These are phyloP conservation scores for Acanthis flammea DNA, from an alignment of 2,797 vertebrate genomes.

Conservation along the genomic window DNA sequence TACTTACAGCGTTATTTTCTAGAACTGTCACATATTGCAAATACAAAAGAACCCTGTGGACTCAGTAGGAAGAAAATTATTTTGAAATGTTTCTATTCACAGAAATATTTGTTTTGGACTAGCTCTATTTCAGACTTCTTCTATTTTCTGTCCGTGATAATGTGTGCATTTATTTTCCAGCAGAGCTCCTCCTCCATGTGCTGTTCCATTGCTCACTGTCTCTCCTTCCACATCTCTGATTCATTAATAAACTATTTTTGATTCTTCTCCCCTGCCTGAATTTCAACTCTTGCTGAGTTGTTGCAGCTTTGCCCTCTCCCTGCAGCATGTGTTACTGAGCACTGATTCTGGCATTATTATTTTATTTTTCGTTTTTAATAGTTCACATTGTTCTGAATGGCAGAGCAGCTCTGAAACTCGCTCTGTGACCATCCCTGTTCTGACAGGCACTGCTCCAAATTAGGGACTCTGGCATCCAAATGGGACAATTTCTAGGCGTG, in stretches of 20 bases:
- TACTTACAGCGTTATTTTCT: not conserved
- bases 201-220: constrained; percentile 25
- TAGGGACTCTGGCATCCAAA: not conserved
- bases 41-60: not conserved
- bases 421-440: not conserved
- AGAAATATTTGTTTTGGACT: constrained; percentile 6
- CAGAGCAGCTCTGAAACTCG: not conserved
- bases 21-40: not conserved
- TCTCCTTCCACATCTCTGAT: not conserved
- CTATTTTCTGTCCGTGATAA: not conserved
- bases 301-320: not conserved
- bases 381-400: not conserved
- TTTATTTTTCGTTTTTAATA: not conserved
- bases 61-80: not conserved
- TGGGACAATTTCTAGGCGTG: constrained; percentile 19
- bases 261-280: not conserved
- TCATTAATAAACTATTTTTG: constrained; percentile 35
- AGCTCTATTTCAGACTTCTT: constrained; percentile 1
- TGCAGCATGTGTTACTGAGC: not conserved
- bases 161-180: constrained; percentile 23
- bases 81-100: not conserved
- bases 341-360: not conserved
- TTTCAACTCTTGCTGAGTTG: not conserved
- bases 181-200: not conserved
- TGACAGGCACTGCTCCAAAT: not conserved